Base-by-base conservation (phyloP, 2,888 invertebrate species). In the Chaetogeoica ovagalla region DNA sequence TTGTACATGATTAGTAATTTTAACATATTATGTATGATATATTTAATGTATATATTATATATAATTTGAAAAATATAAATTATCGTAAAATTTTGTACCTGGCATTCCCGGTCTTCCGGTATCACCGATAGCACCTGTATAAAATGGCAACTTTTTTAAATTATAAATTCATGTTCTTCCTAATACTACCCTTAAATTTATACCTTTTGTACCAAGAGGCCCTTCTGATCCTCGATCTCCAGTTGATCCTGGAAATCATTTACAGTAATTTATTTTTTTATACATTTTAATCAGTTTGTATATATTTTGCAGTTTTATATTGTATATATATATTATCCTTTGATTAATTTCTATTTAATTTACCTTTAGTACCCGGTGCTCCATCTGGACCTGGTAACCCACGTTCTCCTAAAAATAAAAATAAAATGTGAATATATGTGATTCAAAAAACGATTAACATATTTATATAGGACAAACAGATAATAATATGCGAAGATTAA, bases 301-400 rank as follows among this genome's bases (percentile, higher is more conserved):
- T 15, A 23, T 15, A 69, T 13, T 15, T 1, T 48, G 3, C 48
- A 48, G 15, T 8, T 57, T 17, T 37, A n/a, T n/a, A 70, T 37
- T 30, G 9, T 59, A 37, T 37, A 30, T 63, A 37, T 63, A 37
- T 57, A 59, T 15, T 63, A 39, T 57, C 15, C 15, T 39, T 52
- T 72, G 13, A 63, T 23, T 30, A n/a, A 6, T 23, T 2, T 43
- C 6, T 9, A 43, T 43, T 43, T 6, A 43, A 21, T 52, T 62
- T 75, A 87, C 90, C 94, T 88, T 94, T 94, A 0, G 90, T 88
- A 1, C 94, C 94, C 60, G 90, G 87, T 0, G 91, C 91, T 8
- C 94, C 94, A 86, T 94, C 94, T 2, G 91, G 87, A 4, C 95
- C 94, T 0, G 87, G 87, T 8, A 83, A 85, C 43, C 87, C 87